Conservation (phyloP, 2,888 invertebrate species). For the Drosophila mimetica region DNA sequence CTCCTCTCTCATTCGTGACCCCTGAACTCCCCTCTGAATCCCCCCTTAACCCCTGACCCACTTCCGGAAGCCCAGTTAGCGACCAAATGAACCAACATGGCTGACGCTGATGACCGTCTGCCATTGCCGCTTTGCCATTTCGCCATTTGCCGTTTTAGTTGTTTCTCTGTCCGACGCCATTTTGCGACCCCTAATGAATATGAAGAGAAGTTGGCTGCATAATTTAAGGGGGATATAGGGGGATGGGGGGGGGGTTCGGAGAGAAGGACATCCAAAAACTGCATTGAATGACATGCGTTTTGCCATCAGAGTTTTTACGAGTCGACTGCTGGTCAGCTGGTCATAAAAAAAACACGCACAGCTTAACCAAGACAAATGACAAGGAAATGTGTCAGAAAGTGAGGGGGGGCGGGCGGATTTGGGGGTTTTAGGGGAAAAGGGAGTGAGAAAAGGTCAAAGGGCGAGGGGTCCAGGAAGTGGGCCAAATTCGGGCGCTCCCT, state of each 20-base stretch:
- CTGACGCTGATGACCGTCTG: conserved; percentile 31
- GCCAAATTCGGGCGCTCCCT: conserved; percentile 16
- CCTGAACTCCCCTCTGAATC: too few relatives aligned
- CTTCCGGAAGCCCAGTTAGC: conserved; percentile 20
- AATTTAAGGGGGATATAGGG: conserved; percentile 45
- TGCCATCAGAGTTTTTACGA: conserved; percentile 27
- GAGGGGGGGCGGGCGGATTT: background rate
- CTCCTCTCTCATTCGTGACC: background rate
- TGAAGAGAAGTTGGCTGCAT: conserved; percentile 73
- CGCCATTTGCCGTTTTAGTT: conserved; percentile 26
- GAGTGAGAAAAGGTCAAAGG: conserved; percentile 10
- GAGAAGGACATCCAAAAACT: conserved; percentile 44
- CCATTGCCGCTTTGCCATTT: conserved; percentile 9
- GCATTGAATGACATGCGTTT: conserved; percentile 75
- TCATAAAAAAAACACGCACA: conserved; percentile 17
- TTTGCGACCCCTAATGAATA: conserved; percentile 65
- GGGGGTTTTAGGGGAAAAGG: background rate
- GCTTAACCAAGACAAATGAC: conserved; percentile 63
- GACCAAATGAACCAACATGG: conserved; percentile 35
- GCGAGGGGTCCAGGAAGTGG: conserved; percentile 2
- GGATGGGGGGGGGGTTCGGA: too few relatives aligned
- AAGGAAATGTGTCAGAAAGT: conserved; percentile 59
- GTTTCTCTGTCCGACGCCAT: conserved; percentile 9
- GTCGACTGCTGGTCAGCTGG: conserved; percentile 10
- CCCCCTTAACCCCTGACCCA: conserved; percentile 19